A percentile compares a stretch with the other conserved stretches of the same genome.
phyloP scores from a whole-genome alignment of 2,888 invertebrate genomes.

The Dryococelus australis region DNA sequence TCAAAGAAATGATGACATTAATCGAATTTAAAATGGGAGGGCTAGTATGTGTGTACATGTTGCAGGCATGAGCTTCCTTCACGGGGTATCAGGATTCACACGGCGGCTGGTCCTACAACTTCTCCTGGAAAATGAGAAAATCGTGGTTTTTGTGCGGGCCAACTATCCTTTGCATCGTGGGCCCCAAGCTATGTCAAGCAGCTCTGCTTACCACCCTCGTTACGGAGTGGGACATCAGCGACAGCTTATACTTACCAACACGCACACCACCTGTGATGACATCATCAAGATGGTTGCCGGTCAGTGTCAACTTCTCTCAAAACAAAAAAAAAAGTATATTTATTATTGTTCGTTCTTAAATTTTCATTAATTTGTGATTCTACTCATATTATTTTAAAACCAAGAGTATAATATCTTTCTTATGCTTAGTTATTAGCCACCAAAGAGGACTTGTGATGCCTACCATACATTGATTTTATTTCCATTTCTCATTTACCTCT shows the following conservation, averaged over 20 bases:
- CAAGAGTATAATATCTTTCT: too few relatives aligned
- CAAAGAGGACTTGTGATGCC: too few relatives aligned
- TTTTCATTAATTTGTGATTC: too few relatives aligned
- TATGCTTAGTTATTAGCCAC: too few relatives aligned
- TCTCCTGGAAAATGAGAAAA: constrained; percentile 84
- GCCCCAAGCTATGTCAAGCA: constrained; percentile 30
- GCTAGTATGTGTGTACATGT: too few relatives aligned
- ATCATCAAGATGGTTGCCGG: constrained; percentile 65
- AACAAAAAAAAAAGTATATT: too few relatives aligned
- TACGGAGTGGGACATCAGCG: constrained; percentile 77
- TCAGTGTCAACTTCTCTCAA: constrained; percentile 4
- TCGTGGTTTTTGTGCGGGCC: constrained; percentile 73
- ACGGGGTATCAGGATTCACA: constrained; percentile 86
- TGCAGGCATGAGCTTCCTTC: constrained; percentile 57
- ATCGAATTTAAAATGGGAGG: too few relatives aligned
- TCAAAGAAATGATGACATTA: too few relatives aligned
- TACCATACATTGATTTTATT: too few relatives aligned
- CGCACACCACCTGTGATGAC: constrained; percentile 76
- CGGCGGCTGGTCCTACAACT: constrained; percentile 85
- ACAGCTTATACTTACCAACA: constrained; percentile 75
- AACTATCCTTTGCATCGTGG: constrained; percentile 41
- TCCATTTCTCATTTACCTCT: too few relatives aligned
- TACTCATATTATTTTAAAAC: too few relatives aligned
- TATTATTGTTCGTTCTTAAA: too few relatives aligned
- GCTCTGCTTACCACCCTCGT: constrained; percentile 65